phyloP scores from a whole-genome alignment of 2,113 vertebrate species.

The Corythaixoides concolor region DNA sequence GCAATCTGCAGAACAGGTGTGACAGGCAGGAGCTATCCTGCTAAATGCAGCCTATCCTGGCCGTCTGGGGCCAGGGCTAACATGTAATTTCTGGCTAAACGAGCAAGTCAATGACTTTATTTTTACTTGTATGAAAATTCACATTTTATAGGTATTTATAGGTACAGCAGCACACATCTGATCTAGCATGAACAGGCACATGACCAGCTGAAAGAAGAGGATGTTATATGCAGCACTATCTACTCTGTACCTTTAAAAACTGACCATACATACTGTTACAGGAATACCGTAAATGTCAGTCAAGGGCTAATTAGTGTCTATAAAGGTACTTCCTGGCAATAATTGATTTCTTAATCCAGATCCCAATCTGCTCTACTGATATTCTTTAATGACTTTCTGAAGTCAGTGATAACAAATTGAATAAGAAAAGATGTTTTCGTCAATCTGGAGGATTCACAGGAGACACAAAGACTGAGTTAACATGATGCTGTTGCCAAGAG shows the following conservation, averaged over 20 bases:
- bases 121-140: background rate
- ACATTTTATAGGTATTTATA: background rate
- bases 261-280: background rate
- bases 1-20: background rate
- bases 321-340: constrained; percentile 44
- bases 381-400: constrained; percentile 61
- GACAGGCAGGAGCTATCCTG: background rate
- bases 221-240: background rate
- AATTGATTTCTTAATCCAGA: constrained; percentile 55
- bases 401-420: constrained; percentile 52
- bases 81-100: background rate
- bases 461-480: constrained; percentile 44
- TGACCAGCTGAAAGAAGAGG: background rate
- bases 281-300: constrained; percentile 21
- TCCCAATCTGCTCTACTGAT: constrained; percentile 33
- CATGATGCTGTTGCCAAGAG: constrained; percentile 27
- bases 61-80: background rate
- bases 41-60: background rate
- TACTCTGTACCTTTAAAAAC: constrained; percentile 41
- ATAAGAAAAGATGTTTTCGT: constrained; percentile 47
- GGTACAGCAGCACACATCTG: background rate
- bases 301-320: constrained; percentile 33
- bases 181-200: background rate
- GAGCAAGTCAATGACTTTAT: background rate
- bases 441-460: constrained; percentile 3